Evolutionary conservation across 1,140 invertebrate species (phyloP), one percentile per base, ranked within the genome.

Genomic region (Sminthurides bifidus): DNA sequence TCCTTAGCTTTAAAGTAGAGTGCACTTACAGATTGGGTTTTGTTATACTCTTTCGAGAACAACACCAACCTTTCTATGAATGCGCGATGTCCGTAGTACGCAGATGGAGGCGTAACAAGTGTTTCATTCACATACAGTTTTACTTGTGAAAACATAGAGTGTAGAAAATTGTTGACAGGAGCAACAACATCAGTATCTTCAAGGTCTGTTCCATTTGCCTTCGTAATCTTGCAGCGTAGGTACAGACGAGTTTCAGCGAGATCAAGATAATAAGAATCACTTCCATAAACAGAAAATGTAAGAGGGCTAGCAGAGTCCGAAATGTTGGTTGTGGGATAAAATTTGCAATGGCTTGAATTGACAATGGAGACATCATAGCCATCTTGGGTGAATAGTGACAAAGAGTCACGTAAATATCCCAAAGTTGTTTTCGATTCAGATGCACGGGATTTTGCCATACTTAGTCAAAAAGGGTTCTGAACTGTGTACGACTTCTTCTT

Each of bases 61-160:
- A 67, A 66, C 1, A 70, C 55, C 3, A 71, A 46, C 2, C 66
- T 72, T 68, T 75, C 71, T 10, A 75, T 67, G 51, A 74, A 74
- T 4, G 68, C 67, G 49, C 69, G 56, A 59, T 73, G 74, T 17
- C 67, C 66, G 63, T 75, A 73, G 15, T 68, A 69, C 56, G 70
- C 69, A 41, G 68, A 68, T 21, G 69, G 61, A 1, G 69, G 65
- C n/a, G 69, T 73, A 8, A 74, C 61, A n/a, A 71, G 58, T 63
- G 70, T 71, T 63, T 73, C 69, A 67, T 74, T 73, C 14, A 75
- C 63, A 64, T 67, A 69, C 23, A 74, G 60, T 59, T 72, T 68
- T 2, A 72, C 57, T 56, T 72, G 70, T 63, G 57, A 68, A 57
- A 74, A 73, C 21, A 74, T 54, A 21, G 67, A 70, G 62, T 72